Percentiles rank a stretch among this genome's conserved stretches.
These are phyloP conservation scores for Daphoenositta chrysoptera DNA, from an alignment of 2,113 vertebrate genomes.

Conservation along the genomic window DNA sequence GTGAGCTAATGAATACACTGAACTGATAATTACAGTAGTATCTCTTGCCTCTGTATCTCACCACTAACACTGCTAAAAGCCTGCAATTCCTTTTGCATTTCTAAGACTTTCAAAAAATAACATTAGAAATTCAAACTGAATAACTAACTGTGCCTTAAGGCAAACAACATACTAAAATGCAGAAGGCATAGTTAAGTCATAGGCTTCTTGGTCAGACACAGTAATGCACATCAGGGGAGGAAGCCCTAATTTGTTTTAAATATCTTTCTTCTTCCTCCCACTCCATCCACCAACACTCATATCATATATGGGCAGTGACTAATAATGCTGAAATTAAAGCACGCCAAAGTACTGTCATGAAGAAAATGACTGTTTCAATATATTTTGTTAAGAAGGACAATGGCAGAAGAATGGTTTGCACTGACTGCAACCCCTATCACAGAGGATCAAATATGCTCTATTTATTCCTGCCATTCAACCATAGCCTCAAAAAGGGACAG, in stretches of 20 bases:
- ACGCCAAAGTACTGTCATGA: background rate
- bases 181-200: background rate
- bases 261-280: background rate
- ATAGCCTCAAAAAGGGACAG: background rate
- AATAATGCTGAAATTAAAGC: slow-evolving; percentile 14
- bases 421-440: background rate
- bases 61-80: background rate
- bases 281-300: background rate
- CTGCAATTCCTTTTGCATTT: background rate
- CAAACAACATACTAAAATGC: background rate
- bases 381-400: background rate
- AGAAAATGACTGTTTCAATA: background rate
- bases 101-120: background rate
- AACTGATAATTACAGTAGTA: background rate
- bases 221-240: background rate
- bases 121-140: slow-evolving; percentile 23
- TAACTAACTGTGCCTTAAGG: background rate
- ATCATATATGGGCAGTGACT: background rate
- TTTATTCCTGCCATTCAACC: slow-evolving; percentile 33
- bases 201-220: background rate
- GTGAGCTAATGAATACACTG: background rate
- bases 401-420: background rate
- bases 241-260: slow-evolving; percentile 16
- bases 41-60: background rate
- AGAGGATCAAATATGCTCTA: slow-evolving; percentile 19